Conservation (phyloP, 2,797 vertebrate genomes). For the Phaenicophaeus curvirostris region DNA sequence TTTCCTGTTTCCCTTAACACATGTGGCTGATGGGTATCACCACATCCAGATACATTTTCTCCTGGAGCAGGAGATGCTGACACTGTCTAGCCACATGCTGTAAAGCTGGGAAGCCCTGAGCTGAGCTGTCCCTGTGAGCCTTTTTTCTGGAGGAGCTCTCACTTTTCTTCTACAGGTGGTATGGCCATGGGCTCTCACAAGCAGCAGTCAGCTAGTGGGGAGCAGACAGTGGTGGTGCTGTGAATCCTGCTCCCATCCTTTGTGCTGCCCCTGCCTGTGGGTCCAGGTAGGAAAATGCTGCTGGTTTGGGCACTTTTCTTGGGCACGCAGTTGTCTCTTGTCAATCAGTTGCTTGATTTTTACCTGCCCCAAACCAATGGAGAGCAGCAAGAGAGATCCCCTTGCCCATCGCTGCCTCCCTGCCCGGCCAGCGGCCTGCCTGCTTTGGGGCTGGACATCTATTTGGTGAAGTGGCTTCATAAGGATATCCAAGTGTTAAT, state of each 20-base stretch:
- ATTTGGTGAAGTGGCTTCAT: background rate
- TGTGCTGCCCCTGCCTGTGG: accelerated
- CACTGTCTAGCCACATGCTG: background rate
- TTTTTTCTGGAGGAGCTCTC: background rate
- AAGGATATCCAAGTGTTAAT: accelerated
- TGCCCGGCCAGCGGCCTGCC: no score
- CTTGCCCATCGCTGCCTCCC: accelerated
- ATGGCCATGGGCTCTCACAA: background rate
- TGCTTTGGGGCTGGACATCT: background rate
- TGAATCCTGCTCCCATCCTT: accelerated
- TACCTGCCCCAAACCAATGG: background rate
- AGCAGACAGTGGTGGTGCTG: accelerated
- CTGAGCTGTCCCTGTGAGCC: accelerated
- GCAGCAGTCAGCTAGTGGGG: accelerated
- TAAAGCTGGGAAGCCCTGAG: accelerated
- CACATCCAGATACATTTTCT: background rate
- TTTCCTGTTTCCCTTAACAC: background rate
- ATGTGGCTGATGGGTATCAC: background rate
- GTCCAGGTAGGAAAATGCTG: accelerated
- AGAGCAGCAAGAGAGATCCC: background rate
- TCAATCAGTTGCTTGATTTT: background rate
- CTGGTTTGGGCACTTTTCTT: background rate
- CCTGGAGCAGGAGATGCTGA: background rate
- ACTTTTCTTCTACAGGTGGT: background rate
- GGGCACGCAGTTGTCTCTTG: background rate